These are phyloP conservation scores for Petaurus breviceps DNA, from an alignment of 2,113 vertebrate genomes.

Conservation along the genomic window DNA sequence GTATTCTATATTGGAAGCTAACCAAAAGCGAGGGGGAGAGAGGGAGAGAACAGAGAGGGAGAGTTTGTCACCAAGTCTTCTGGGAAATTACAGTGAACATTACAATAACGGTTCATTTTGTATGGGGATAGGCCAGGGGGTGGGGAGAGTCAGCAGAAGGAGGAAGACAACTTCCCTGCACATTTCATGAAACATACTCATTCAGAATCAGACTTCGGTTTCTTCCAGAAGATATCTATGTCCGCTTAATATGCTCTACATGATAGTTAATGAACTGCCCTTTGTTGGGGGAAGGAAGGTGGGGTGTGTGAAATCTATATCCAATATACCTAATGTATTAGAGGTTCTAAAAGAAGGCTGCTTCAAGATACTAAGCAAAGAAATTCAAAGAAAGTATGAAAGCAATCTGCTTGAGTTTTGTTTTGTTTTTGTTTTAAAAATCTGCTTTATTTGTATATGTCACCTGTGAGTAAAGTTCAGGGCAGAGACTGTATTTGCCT, in stretches of 20 bases:
- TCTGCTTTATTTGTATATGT: not conserved
- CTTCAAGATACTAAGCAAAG: slow-evolving; percentile 51
- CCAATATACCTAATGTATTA: slow-evolving; percentile 2
- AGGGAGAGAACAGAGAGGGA: not conserved
- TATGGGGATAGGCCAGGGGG: slow-evolving; percentile 5
- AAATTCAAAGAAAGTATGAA: slow-evolving; percentile 24
- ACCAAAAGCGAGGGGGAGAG: slow-evolving; percentile 6
- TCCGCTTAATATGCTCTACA: slow-evolving; percentile 31
- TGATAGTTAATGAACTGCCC: slow-evolving; percentile 15
- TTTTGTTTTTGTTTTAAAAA: too few species aligned
- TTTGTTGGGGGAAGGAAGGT: slow-evolving; percentile 4
- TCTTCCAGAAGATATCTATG: slow-evolving; percentile 30
- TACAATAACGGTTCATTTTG: slow-evolving; percentile 23
- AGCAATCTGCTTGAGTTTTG: not conserved
- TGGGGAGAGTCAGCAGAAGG: slow-evolving; percentile 22
- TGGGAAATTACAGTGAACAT: slow-evolving; percentile 42
- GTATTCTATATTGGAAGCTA: slow-evolving; percentile 47
- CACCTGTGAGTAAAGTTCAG: slow-evolving; percentile 33
- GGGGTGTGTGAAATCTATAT: not conserved
- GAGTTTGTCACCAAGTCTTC: not conserved
- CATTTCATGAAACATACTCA: slow-evolving; percentile 14
- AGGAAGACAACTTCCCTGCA: slow-evolving; percentile 30
- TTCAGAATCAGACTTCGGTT: slow-evolving; percentile 15
- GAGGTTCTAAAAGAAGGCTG: slow-evolving; percentile 10
- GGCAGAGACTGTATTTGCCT: too few species aligned